A percentile compares a stretch with the other conserved stretches of the same genome.
Evolutionary conservation across 2,113 vertebrate species (phyloP).

Genomic region (Archilochus colubris): DNA sequence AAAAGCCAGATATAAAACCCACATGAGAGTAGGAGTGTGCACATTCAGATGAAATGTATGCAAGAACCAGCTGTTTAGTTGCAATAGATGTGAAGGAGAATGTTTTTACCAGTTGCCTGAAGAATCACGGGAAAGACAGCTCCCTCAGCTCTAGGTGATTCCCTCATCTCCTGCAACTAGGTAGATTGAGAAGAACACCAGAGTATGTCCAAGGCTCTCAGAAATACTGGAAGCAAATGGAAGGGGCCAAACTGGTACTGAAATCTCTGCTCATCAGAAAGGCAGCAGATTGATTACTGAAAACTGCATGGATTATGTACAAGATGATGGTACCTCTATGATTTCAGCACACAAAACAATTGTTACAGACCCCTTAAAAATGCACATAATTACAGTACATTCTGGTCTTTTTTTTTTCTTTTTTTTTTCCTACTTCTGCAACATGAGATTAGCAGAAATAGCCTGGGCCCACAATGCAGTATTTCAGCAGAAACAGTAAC

Average conservation of each 20-base stretch:
- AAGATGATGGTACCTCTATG: not conserved
- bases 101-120: not conserved
- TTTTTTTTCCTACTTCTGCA: not conserved
- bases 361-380: not conserved
- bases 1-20: not conserved
- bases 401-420: not conserved
- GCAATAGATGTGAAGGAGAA: not conserved
- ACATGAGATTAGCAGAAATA: not conserved
- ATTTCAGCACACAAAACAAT: not conserved
- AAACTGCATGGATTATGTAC: not conserved
- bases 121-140: not conserved
- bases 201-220: not conserved
- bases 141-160: not conserved
- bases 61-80: not conserved
- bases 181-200: not conserved
- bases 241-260: not conserved
- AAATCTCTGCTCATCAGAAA: not conserved
- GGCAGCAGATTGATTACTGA: not conserved
- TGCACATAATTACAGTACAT: not conserved
- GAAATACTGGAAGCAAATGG: not conserved
- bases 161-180: not conserved
- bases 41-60: not conserved
- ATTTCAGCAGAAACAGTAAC: not conserved
- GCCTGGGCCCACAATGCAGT: not conserved
- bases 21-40: not conserved